phyloP scores from a whole-genome alignment of 2,888 invertebrate species.

The Crioceris asparagi region DNA sequence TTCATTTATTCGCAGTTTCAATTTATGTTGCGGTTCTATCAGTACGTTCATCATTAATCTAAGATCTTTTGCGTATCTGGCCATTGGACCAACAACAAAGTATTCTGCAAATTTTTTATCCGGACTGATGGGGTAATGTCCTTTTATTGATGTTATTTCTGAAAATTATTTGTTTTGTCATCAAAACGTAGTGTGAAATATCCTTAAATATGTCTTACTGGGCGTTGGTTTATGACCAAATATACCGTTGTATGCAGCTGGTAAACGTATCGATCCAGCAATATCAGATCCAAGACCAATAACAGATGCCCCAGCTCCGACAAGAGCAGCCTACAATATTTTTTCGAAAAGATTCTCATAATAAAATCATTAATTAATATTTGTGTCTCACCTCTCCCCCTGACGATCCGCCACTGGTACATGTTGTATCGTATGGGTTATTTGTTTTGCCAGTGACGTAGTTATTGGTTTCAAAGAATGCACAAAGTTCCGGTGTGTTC shows the following conservation, averaged over 20 bases:
- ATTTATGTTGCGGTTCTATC: constrained; percentile 37
- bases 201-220: constrained; percentile 37
- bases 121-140: constrained; percentile 48
- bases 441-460: constrained; percentile 47
- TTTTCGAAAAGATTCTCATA: not conserved
- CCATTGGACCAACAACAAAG: constrained; percentile 61
- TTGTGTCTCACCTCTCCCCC: constrained; percentile 44
- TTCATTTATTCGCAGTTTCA: constrained; percentile 40
- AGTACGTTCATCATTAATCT: constrained; percentile 52
- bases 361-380: constrained; percentile 1
- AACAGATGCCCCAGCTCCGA: constrained; percentile 63
- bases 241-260: constrained; percentile 75
- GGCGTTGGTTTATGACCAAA: constrained; percentile 80
- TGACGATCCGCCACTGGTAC: constrained; percentile 52
- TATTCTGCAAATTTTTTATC: constrained; percentile 42
- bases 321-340: constrained; percentile 49
- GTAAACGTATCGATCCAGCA: constrained; percentile 79
- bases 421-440: constrained; percentile 52
- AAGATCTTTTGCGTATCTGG: constrained; percentile 69
- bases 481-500: constrained; percentile 52
- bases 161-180: no score
- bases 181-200: not conserved
- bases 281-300: constrained; percentile 78
- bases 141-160: constrained; percentile 47
- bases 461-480: constrained; percentile 51